These are phyloP conservation scores for Galleria mellonella DNA, from an alignment of 1,140 invertebrate genomes.

Conservation along the genomic window DNA sequence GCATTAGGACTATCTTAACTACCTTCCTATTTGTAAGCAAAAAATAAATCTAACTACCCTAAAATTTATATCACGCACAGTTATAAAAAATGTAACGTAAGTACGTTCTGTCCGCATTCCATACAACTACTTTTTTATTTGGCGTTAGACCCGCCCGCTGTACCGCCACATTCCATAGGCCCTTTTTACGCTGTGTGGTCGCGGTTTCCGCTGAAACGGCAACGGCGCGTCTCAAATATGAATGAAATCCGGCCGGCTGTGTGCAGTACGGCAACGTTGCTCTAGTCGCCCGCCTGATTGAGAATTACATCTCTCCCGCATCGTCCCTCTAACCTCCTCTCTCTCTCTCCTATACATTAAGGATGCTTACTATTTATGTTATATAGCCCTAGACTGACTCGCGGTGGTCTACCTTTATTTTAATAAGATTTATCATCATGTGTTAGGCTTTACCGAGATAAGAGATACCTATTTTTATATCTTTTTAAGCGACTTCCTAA, in stretches of 20 bases:
- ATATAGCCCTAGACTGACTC: background rate
- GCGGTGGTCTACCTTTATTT: background rate
- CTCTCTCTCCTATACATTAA: conserved; percentile 20
- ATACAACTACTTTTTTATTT: conserved; percentile 52
- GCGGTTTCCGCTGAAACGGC: conserved; percentile 70
- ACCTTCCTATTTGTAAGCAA: too few relatives aligned
- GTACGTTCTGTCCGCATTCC: conserved; percentile 62
- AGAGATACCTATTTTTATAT: too few relatives aligned
- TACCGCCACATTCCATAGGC: conserved; percentile 67
- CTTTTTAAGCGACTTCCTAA: too few relatives aligned
- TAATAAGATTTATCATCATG: too few relatives aligned
- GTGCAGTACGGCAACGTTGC: conserved; percentile 64
- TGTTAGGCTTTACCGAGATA: too few relatives aligned
- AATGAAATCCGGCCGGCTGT: conserved; percentile 68
- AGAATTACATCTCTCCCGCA: conserved; percentile 65
- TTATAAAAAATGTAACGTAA: background rate
- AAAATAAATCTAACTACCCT: too few relatives aligned
- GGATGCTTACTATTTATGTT: background rate
- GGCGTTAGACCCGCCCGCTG: conserved; percentile 62
- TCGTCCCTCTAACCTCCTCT: conserved; percentile 40
- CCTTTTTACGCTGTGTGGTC: conserved; percentile 70
- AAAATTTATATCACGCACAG: too few relatives aligned
- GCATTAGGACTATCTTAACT: too few relatives aligned
- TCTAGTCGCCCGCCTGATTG: conserved; percentile 64
- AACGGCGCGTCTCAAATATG: conserved; percentile 71